A percentile compares a stretch with the other conserved stretches of the same genome.
Evolutionary conservation across 2,797 vertebrate species (phyloP).

Genomic region (Danio choprae): DNA sequence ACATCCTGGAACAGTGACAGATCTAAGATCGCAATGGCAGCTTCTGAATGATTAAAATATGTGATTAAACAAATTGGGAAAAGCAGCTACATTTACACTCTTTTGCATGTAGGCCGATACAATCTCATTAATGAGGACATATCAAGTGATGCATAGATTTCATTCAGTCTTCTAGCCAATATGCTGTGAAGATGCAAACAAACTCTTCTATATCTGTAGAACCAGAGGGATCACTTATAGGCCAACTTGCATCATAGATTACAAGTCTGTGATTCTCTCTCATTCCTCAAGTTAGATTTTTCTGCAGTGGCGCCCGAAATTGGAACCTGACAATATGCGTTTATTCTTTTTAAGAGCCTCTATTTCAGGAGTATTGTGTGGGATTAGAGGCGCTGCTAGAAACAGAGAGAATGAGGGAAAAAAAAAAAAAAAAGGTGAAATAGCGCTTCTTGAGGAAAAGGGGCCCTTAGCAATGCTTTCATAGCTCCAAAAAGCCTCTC

Average conservation of each 20-base stretch:
- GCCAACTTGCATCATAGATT: conserved; percentile 13
- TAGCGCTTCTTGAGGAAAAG: conserved; percentile 12
- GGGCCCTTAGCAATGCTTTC: conserved; percentile 30
- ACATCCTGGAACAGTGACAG: background rate
- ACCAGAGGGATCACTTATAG: conserved; percentile 5
- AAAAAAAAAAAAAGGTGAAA: conserved; percentile 2
- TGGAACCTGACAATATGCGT: background rate
- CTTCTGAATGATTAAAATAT: background rate
- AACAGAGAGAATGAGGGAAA: conserved; percentile 1
- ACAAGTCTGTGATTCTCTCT: conserved; percentile 9
- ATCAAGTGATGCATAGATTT: conserved; percentile 9
- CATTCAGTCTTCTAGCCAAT: conserved; percentile 1
- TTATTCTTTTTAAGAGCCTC: conserved; percentile 23
- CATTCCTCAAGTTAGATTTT: background rate
- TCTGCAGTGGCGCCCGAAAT: background rate
- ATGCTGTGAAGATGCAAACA: background rate
- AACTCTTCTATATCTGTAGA: conserved; percentile 4
- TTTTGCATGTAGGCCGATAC: background rate
- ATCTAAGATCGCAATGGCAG: background rate
- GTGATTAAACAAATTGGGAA: background rate
- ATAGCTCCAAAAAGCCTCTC: conserved; percentile 33
- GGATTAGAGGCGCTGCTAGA: conserved; percentile 18
- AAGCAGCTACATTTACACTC: background rate
- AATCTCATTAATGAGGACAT: conserved; percentile 15
- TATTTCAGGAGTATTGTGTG: conserved; percentile 30